Evolutionary conservation across 2,888 invertebrate species (phyloP).

Genomic region (Hyalella azteca): DNA sequence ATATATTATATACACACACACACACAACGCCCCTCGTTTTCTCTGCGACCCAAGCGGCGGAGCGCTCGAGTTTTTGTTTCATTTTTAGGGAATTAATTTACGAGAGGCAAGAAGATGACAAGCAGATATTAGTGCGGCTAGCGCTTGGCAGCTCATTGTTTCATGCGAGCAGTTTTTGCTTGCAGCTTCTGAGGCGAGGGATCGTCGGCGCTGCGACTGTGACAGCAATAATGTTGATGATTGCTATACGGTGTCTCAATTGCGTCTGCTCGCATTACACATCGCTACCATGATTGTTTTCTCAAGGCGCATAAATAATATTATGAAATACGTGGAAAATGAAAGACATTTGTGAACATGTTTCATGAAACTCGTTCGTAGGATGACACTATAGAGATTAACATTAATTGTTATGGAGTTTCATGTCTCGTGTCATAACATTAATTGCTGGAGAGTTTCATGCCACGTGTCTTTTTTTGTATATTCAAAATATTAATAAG

Average conservation of each 20-base stretch:
- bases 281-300: background rate
- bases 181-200: background rate
- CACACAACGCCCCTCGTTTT: no score
- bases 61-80: background rate
- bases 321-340: background rate
- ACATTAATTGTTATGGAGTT: no score
- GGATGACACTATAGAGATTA: no score
- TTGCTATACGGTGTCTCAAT: background rate
- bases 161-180: slow-evolving; percentile 10
- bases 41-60: no score
- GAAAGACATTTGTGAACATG: background rate
- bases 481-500: no score
- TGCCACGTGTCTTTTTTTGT: no score
- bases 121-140: slow-evolving; percentile 13
- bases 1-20: no score
- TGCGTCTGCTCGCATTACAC: slow-evolving; percentile 7
- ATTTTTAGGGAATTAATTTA: slow-evolving; percentile 12
- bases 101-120: slow-evolving; percentile 28
- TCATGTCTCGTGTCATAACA: no score
- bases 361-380: no score
- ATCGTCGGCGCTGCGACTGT: background rate
- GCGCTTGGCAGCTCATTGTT: background rate
- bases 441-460: no score
- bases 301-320: background rate
- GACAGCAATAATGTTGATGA: slow-evolving; percentile 25